Evolutionary conservation across 1,140 invertebrate species (phyloP).

Genomic region (Nasonia giraulti): DNA sequence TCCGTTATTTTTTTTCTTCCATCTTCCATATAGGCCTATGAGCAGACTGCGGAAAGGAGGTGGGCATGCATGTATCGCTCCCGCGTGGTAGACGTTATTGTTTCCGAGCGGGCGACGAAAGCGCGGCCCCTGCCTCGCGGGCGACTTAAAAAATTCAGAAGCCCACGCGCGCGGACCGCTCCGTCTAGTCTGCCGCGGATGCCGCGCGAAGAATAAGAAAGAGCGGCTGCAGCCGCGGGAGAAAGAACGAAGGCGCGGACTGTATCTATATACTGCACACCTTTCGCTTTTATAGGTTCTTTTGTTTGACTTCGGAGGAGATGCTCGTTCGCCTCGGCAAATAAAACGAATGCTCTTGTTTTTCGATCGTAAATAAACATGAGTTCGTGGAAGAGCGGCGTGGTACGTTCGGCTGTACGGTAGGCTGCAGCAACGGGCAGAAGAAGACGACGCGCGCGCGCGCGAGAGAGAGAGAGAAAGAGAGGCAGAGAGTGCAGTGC

Average conservation of each 20-base stretch:
- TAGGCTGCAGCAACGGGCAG: too few species aligned
- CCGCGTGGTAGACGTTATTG: neutral
- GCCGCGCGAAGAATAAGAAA: too few species aligned
- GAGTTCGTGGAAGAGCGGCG: constrained; percentile 41
- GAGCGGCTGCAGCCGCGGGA: neutral
- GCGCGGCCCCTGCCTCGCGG: constrained; percentile 36
- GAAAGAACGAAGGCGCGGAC: neutral
- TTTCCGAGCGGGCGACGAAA: neutral
- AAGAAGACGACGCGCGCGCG: neutral
- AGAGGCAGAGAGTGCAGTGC: neutral
- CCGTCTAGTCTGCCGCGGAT: neutral
- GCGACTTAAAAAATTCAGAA: constrained; percentile 51
- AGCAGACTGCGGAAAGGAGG: neutral
- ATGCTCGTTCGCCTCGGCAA: constrained; percentile 35
- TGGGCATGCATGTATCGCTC: neutral
- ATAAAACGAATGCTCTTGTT: constrained; percentile 42
- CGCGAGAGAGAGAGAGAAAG: neutral
- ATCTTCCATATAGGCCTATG: too few species aligned
- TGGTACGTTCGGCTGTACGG: too few species aligned
- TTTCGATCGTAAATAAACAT: constrained; percentile 46
- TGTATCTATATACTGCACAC: neutral
- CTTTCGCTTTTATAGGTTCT: constrained; percentile 38
- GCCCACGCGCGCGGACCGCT: neutral
- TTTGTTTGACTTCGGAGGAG: constrained; percentile 36
- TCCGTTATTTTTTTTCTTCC: neutral